Base-by-base conservation (phyloP, 2,888 invertebrate genomes). In the Liopterus haemorrhoidalis region DNA sequence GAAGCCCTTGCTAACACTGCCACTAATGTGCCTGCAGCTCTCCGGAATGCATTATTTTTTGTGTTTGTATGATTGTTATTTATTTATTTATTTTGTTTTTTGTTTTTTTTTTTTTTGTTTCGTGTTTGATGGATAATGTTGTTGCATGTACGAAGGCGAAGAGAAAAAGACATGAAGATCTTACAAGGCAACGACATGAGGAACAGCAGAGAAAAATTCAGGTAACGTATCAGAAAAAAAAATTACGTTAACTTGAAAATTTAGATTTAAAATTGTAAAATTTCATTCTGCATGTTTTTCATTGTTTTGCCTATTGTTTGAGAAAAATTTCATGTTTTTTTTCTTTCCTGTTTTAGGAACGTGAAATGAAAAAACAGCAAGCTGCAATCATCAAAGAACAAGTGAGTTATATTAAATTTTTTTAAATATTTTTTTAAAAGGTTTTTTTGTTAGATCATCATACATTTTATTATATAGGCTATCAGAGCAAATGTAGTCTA, bases 351-450 rank as follows among this genome's bases (percentile, higher is more conserved):
- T 76, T 81, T 46, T 76, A 92, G 92, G 92, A 93, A 68, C 79
- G 89, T 65, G 92, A 93, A 71, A 70, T 90, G 63, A 91, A 92
- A 70, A 74, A 90, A 61, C 90, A 92, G 64, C 91, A 92, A 65
- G 84, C 88, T 38, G 82, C 88, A 53, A 76, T 91, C 63, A 73
- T 90, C 57, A 91, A 91, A 72, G 91, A 92, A 72, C 92, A 92
- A 86, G 91, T 91, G 76, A 74, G 74, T 64, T 49, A 48, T 14
- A 22, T 35, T 41, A 21, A 46, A 49, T 28, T 45, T 51, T 49
- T 14, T 44, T 47, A 49, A 41, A 51, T 40, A 38, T 51, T 50
- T 54, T 53, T 53, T 52, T 28, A 53, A 22, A 28, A 19, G 22
- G 9, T 32, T 16, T 14, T 19, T 19, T 30, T 47, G n/a, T n/a